These are phyloP conservation scores for Calidris pygmaea DNA, from an alignment of 2,113 vertebrate species.

Conservation along the genomic window DNA sequence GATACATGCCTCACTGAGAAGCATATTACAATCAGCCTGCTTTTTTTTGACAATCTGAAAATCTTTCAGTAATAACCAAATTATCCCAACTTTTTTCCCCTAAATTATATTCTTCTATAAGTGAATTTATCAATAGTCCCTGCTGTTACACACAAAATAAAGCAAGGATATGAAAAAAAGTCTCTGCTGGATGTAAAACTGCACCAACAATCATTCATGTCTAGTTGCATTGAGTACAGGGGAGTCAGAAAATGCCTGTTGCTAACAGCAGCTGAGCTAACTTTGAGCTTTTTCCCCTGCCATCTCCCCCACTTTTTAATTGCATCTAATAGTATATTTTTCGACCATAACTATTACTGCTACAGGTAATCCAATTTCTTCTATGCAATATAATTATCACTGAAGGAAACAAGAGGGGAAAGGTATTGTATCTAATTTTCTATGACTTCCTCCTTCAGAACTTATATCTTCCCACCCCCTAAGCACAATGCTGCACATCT, in stretches of 20 bases:
- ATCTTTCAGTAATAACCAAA: neutral
- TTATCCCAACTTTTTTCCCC: neutral
- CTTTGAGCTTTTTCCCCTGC: neutral
- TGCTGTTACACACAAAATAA: neutral
- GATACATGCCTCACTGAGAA: neutral
- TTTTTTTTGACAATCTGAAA: slow-evolving; percentile 6
- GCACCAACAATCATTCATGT: neutral
- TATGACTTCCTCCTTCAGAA: slow-evolving; percentile 60
- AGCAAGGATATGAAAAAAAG: neutral
- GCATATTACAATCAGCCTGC: neutral
- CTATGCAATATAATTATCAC: slow-evolving; percentile 50
- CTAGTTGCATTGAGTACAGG: neutral
- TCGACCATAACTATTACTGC: neutral
- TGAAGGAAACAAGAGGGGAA: slow-evolving; percentile 35
- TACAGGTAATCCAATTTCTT: slow-evolving; percentile 44
- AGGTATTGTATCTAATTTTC: slow-evolving; percentile 57
- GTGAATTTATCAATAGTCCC: neutral
- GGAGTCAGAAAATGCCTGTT: slow-evolving; percentile 16
- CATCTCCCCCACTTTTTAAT: neutral
- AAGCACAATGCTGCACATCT: slow-evolving; percentile 39
- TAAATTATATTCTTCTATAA: neutral
- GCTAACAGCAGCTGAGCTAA: neutral
- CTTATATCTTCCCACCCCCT: neutral
- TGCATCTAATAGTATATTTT: slow-evolving; percentile 22
- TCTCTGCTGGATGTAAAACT: neutral